Conservation (phyloP, 2,113 vertebrate species). For the Myodes glareolus region DNA sequence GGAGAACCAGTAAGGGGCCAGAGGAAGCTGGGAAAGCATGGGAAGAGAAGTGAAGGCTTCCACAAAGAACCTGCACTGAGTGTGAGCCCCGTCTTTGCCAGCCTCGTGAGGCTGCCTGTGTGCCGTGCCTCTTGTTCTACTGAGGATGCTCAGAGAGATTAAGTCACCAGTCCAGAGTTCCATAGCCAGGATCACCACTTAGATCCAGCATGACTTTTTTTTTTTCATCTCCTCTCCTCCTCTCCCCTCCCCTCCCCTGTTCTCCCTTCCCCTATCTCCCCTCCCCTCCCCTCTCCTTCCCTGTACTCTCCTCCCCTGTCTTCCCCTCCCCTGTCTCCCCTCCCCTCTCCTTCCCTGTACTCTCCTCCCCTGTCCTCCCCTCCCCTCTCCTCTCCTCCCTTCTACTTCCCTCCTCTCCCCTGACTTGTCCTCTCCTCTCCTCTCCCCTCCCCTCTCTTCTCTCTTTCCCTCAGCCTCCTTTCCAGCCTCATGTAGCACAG, state of each 20-base stretch:
- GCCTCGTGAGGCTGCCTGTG: neutral
- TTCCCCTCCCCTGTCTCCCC: accelerated
- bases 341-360: accelerated
- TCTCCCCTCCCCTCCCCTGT: accelerated
- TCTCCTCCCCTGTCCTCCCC: accelerated
- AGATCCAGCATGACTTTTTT: neutral
- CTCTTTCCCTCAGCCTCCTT: accelerated
- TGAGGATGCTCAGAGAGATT: neutral
- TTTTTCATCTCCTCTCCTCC: no score
- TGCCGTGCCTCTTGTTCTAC: neutral
- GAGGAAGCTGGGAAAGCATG: neutral
- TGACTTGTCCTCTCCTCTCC: no score
- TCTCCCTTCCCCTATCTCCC: accelerated
- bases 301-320: accelerated
- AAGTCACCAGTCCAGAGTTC: neutral
- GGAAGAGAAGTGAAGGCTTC: neutral
- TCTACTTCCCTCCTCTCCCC: no score
- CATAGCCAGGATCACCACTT: neutral
- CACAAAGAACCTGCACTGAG: neutral
- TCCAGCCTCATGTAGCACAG: neutral
- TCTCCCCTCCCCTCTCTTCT: accelerated
- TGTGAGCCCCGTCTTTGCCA: accelerated
- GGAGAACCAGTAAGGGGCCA: neutral
- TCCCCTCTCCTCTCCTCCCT: no score
- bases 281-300: neutral